Percentiles rank a stretch among this genome's conserved stretches.
phyloP scores from a whole-genome alignment of 2,113 vertebrate genomes.

The Myiagra hebetior region DNA sequence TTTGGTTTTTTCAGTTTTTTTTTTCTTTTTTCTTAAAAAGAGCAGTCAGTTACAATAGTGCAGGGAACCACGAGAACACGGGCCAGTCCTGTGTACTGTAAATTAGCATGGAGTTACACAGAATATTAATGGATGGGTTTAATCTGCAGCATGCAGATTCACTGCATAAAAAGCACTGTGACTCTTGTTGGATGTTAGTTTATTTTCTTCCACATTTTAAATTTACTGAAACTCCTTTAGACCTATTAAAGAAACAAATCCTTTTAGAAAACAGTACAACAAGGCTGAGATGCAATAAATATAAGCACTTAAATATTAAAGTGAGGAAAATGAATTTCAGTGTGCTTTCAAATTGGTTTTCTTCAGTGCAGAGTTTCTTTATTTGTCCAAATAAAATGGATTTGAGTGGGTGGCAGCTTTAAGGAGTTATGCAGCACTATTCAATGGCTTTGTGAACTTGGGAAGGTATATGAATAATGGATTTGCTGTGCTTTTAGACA shows the following conservation, averaged over 20 bases:
- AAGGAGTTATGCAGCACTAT: neutral
- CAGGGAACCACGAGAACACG: neutral
- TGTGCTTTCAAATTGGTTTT: constrained; percentile 48
- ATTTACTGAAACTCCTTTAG: neutral
- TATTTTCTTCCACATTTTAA: neutral
- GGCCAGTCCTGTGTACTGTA: neutral
- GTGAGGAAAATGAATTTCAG: constrained; percentile 48
- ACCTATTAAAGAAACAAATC: constrained; percentile 11
- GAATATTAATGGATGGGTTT: constrained; percentile 6
- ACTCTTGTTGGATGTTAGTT: neutral
- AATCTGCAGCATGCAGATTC: neutral
- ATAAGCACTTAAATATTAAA: constrained; percentile 60
- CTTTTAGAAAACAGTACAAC: constrained; percentile 6
- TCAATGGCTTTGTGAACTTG: constrained; percentile 10
- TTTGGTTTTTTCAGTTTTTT: neutral
- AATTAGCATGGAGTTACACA: neutral
- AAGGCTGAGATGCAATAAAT: constrained; percentile 52
- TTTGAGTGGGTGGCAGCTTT: constrained; percentile 39
- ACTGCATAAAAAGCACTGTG: neutral
- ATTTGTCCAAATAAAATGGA: constrained; percentile 48
- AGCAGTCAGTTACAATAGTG: neutral
- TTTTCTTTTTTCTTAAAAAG: neutral
- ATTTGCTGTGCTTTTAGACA: constrained; percentile 25
- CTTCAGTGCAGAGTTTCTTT: neutral
- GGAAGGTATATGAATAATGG: constrained; percentile 20